Base-by-base conservation (phyloP, 30 jellyfish, hydroid and myxozoan species). In the Hydractinia echinata region DNA sequence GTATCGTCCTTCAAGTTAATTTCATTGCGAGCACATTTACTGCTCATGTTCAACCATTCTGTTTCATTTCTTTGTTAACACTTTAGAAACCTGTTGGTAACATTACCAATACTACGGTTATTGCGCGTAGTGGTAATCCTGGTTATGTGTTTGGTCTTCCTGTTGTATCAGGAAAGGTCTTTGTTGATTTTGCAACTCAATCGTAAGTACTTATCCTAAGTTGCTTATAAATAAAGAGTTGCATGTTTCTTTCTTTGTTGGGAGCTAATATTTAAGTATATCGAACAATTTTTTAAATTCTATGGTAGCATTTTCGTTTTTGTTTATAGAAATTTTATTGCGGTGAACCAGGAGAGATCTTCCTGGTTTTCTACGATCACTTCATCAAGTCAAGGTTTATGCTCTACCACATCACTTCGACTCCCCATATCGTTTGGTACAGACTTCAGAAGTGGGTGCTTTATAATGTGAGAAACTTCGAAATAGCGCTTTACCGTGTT, bases 41-140 rank as follows among this genome's bases (percentile, higher is more conserved):
- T 30, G 44, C 44, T 30, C 44, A 30, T 30, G 44, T 30, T 30
- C 44, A 30, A 30, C 1, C 44, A 30, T 30, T 30, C 44, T 30
- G 44, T 30, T 30, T 30, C 44, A 30, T 30, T 30, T 30, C 1
- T 30, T 30, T 30, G 44, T 30, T 30, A 30, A 30, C 44, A 30
- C 44, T 30, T 30, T 30, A 30, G 74, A 64, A 64, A n/a, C 16
- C 74, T 13, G 39, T 64, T 64, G 74, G 74, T 6, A 4, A 64
- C 74, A 64, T 50, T 5, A 20, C 81, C 30, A 71, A 71, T 50
- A 60, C 50, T 9, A 8, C 89, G 5, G 71, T 76, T 7, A 79
- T 86, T 30, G n/a, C 84, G 21, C 60, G 96, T 53, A 94, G 99
- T 83, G 99, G 99, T 13, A 94, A 94, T 79, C 99, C 99, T 84